phyloP scores from a whole-genome alignment of 2,888 invertebrate genomes.

The Microdon myrmicae region DNA sequence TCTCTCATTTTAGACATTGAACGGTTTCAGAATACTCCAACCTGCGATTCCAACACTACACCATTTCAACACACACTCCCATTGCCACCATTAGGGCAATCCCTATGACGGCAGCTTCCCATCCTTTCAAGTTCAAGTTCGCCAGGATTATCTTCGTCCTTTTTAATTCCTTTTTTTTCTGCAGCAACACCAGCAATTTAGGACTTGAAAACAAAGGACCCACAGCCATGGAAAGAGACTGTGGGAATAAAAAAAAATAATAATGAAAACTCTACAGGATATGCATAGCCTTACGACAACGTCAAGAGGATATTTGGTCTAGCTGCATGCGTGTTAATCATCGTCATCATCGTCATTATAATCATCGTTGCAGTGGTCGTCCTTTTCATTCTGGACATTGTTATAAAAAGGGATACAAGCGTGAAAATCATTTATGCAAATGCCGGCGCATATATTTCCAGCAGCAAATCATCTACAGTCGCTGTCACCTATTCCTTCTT shows the following conservation, averaged over 20 bases:
- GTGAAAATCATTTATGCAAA: slow-evolving; percentile 46
- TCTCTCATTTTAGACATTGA: too few relatives aligned
- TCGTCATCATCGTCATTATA: too few relatives aligned
- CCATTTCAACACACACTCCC: slow-evolving; percentile 21
- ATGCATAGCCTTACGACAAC: slow-evolving; percentile 12
- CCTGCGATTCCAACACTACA: too few relatives aligned
- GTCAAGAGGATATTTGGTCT: slow-evolving; percentile 37
- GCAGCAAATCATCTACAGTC: slow-evolving; percentile 48
- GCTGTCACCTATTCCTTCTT: too few relatives aligned
- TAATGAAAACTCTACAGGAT: slow-evolving; percentile 33
- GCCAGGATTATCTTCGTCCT: slow-evolving; percentile 32
- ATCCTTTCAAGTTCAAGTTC: slow-evolving; percentile 44
- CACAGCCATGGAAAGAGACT: too few relatives aligned
- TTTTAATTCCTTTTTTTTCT: neutral
- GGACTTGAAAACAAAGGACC: too few relatives aligned
- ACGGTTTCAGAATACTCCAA: too few relatives aligned
- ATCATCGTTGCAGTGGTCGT: too few relatives aligned
- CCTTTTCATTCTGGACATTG: too few relatives aligned
- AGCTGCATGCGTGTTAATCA: slow-evolving; percentile 45
- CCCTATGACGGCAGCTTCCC: slow-evolving; percentile 1
- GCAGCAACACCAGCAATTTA: slow-evolving; percentile 1
- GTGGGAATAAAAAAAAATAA: too few relatives aligned
- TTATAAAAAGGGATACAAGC: slow-evolving; percentile 21
- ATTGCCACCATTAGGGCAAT: neutral
- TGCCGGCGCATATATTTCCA: slow-evolving; percentile 44